A percentile compares a stretch with the other conserved stretches of the same genome.
Conservation (phyloP, 2,113 vertebrate genomes). For the Coptodon bakossiorum region DNA sequence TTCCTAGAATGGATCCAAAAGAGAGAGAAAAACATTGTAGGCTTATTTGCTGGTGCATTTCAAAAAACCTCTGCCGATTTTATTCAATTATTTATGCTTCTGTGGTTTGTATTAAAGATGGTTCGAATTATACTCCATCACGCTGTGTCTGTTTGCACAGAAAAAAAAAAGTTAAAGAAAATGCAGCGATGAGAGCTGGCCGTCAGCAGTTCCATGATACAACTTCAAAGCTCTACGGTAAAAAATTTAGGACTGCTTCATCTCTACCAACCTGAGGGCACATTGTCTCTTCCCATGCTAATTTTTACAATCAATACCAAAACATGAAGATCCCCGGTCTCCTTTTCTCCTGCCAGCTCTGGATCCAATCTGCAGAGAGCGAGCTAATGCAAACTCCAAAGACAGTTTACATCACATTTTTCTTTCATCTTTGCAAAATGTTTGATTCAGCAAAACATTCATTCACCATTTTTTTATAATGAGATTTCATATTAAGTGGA, state of each 20-base stretch:
- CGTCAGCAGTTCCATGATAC: conserved; percentile 21
- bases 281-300: conserved; percentile 33
- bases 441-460: conserved; percentile 24
- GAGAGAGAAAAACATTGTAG: conserved; percentile 46
- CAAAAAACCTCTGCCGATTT: conserved; percentile 58
- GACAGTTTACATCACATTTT: conserved; percentile 44
- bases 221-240: conserved; percentile 59
- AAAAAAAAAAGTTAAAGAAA: background rate
- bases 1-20: conserved; percentile 29
- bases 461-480: background rate
- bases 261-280: conserved; percentile 54
- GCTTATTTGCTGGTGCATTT: conserved; percentile 69
- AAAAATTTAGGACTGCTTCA: conserved; percentile 49
- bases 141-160: conserved; percentile 39
- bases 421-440: conserved; percentile 40
- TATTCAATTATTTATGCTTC: conserved; percentile 75
- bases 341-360: conserved; percentile 25
- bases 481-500: background rate
- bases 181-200: background rate
- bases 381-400: conserved; percentile 10
- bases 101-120: conserved; percentile 68
- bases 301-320: conserved; percentile 52
- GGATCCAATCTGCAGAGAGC: conserved; percentile 43
- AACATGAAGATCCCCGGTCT: conserved; percentile 39
- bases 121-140: conserved; percentile 59